Percentiles rank a stretch among this genome's conserved stretches.
Evolutionary conservation across 2,113 vertebrate species (phyloP).

Genomic region (Balaenoptera acutorostrata): DNA sequence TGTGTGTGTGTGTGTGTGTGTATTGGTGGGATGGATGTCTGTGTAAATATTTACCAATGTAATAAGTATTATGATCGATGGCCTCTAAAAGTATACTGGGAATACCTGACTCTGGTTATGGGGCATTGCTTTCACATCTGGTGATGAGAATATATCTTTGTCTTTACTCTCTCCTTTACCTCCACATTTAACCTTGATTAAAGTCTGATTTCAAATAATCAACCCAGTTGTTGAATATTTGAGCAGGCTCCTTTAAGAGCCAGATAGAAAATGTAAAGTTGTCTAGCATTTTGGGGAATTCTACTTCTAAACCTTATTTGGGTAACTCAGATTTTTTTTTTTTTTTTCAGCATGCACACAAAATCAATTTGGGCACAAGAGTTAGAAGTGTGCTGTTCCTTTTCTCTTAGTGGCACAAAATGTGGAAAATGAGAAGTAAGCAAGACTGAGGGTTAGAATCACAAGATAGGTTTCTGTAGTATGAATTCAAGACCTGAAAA

Average conservation of each 20-base stretch:
- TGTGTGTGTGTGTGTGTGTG: background rate
- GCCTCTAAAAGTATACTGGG: background rate
- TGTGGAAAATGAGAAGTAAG: background rate
- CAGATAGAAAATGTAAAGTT: background rate
- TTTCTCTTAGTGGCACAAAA: background rate
- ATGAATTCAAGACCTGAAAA: background rate
- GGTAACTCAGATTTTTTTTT: background rate
- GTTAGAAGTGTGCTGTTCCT: background rate
- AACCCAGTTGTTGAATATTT: background rate
- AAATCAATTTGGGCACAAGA: background rate
- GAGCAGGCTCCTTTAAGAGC: background rate
- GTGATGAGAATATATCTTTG: background rate
- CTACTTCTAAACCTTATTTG: background rate
- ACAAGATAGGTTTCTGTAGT: background rate
- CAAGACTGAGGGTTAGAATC: constrained; percentile 2
- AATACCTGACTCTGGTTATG: background rate
- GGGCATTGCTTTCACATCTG: background rate
- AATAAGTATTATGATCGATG: background rate
- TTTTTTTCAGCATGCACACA: background rate
- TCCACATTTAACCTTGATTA: background rate
- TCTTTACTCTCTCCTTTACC: background rate
- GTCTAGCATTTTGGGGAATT: background rate
- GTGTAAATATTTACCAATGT: background rate
- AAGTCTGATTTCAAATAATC: background rate
- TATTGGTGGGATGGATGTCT: background rate